phyloP scores from a whole-genome alignment of 2,113 vertebrate genomes.

The Pelobates fuscus region DNA sequence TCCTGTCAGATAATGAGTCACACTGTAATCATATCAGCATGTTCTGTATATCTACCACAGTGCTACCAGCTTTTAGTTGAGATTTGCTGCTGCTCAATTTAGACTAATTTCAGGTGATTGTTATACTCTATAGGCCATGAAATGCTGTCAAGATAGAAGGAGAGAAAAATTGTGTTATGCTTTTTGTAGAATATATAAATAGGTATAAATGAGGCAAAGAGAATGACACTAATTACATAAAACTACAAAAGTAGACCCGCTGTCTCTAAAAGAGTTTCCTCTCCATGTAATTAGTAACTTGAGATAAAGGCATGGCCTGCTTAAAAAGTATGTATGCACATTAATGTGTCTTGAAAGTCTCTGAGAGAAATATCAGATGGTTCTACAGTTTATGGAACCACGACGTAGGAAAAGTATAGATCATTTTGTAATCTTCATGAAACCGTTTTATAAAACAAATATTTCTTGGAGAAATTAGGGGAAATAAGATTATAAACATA shows the following conservation, averaged over 20 bases:
- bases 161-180: constrained; percentile 47
- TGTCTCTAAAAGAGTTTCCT: constrained; percentile 43
- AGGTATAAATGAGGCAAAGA: constrained; percentile 46
- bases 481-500: too few relatives aligned
- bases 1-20: constrained; percentile 51
- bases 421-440: too few relatives aligned
- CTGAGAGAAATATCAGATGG: constrained; percentile 8
- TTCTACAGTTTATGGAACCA: not conserved
- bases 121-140: constrained; percentile 50
- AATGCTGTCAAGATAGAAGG: constrained; percentile 48
- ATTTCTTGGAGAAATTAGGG: too few relatives aligned
- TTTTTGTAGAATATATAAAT: constrained; percentile 50
- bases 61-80: constrained; percentile 51
- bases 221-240: constrained; percentile 52
- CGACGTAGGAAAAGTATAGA: too few relatives aligned
- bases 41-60: constrained; percentile 48
- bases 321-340: constrained; percentile 25
- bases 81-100: constrained; percentile 50
- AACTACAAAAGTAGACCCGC: constrained; percentile 47
- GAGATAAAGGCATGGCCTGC: constrained; percentile 35
- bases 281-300: constrained; percentile 43
- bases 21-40: constrained; percentile 52
- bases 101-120: constrained; percentile 51
- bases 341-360: constrained; percentile 24
- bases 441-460: too few relatives aligned